A percentile compares a stretch with the other conserved stretches of the same genome.
These are phyloP conservation scores for Kryptolebias marmoratus DNA, from an alignment of 2,113 vertebrate genomes.

Conservation along the genomic window DNA sequence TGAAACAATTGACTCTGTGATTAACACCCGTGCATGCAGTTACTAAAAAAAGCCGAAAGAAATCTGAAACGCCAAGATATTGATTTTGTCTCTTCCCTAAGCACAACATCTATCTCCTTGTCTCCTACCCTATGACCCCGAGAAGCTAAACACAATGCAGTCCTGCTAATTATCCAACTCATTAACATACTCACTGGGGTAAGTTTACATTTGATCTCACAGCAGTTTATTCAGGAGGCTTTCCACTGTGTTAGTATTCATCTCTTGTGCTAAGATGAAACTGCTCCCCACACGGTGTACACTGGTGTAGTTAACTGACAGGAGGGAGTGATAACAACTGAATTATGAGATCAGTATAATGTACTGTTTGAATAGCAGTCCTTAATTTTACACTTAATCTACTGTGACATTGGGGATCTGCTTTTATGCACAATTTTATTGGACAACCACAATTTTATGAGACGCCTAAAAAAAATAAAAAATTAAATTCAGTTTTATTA, in stretches of 20 bases:
- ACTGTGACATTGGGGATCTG: not conserved
- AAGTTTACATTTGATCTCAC: slow-evolving; percentile 42
- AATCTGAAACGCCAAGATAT: slow-evolving; percentile 64
- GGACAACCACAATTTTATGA: not conserved
- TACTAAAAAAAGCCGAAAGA: slow-evolving; percentile 72
- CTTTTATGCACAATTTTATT: not conserved
- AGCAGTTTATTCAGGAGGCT: slow-evolving; percentile 3
- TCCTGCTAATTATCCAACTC: slow-evolving; percentile 54
- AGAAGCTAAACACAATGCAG: slow-evolving; percentile 36
- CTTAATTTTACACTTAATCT: not conserved
- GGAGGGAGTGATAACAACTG: not conserved
- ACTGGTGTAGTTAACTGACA: slow-evolving; percentile 25
- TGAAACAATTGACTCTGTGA: slow-evolving; percentile 79
- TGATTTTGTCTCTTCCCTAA: slow-evolving; percentile 64
- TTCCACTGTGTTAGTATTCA: slow-evolving; percentile 1
- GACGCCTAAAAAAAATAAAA: not conserved
- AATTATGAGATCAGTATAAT: slow-evolving; percentile 30
- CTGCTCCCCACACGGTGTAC: not conserved
- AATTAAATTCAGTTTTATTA: too few relatives aligned
- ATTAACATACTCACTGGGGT: slow-evolving; percentile 50
- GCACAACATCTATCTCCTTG: slow-evolving; percentile 25
- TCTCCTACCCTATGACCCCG: slow-evolving; percentile 38
- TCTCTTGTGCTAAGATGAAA: slow-evolving; percentile 15
- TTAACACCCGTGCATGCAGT: slow-evolving; percentile 73
- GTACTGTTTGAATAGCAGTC: not conserved